A percentile compares a stretch with the other conserved stretches of the same genome.
These are phyloP conservation scores for Eilema sororculum DNA, from an alignment of 2,888 invertebrate genomes.

Conservation along the genomic window DNA sequence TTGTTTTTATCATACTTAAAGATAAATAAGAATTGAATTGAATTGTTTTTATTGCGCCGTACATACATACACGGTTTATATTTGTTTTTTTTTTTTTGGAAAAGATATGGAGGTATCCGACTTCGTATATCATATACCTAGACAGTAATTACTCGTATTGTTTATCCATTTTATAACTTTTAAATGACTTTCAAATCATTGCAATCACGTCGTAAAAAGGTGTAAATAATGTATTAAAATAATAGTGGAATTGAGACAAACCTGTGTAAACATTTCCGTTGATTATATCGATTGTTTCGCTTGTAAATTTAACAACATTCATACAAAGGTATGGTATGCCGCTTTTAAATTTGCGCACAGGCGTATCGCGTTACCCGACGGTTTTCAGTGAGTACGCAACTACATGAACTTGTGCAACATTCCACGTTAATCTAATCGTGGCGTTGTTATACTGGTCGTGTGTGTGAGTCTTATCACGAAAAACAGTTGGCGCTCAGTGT, in stretches of 20 bases:
- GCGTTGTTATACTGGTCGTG: slow-evolving; percentile 53
- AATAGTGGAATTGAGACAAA: slow-evolving; percentile 43
- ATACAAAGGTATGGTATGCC: slow-evolving; percentile 54
- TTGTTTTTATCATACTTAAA: no score
- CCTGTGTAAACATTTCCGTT: slow-evolving; percentile 69
- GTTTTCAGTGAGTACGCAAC: slow-evolving; percentile 57
- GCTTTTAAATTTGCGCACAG: slow-evolving; percentile 51
- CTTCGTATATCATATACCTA: neutral
- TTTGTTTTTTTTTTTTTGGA: neutral
- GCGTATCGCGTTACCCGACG: slow-evolving; percentile 61
- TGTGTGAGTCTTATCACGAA: slow-evolving; percentile 68
- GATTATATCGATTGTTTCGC: slow-evolving; percentile 66
- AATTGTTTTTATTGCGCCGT: no score
- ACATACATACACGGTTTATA: neutral
- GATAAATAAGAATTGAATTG: no score
- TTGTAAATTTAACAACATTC: slow-evolving; percentile 56
- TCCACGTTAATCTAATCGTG: slow-evolving; percentile 59
- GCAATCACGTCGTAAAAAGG: neutral
- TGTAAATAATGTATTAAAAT: slow-evolving; percentile 21
- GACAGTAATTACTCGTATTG: neutral
- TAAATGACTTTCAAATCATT: neutral
- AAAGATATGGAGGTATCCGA: neutral
- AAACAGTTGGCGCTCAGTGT: slow-evolving; percentile 66
- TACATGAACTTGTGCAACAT: slow-evolving; percentile 45
- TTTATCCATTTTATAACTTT: neutral